Conservation (phyloP, 2,113 vertebrate genomes). For the Cyprinodon variegatus region DNA sequence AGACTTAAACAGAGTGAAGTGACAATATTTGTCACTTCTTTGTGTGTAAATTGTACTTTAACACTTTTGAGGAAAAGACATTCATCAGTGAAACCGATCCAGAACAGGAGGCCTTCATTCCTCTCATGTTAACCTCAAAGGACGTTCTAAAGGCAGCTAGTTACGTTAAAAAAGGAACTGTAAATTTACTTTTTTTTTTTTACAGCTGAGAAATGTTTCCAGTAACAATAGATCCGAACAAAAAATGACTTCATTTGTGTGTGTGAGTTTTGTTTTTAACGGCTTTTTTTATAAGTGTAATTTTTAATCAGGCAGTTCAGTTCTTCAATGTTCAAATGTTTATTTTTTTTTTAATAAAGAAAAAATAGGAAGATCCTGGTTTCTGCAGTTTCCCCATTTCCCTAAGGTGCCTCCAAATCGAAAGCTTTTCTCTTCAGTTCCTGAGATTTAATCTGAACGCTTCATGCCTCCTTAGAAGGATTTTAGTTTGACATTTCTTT, state of each 20-base stretch:
- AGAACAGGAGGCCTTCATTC: neutral
- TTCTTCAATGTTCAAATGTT: conserved; percentile 17
- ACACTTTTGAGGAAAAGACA: conserved; percentile 1
- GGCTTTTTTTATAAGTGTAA: conserved; percentile 35
- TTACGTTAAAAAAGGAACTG: neutral
- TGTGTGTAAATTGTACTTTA: conserved; percentile 7
- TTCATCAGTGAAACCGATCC: neutral
- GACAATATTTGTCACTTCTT: neutral
- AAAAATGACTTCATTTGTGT: conserved; percentile 6
- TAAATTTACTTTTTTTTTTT: no score
- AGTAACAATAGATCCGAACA: neutral
- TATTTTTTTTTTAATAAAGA: conserved; percentile 66
- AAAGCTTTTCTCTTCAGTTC: neutral
- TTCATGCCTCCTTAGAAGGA: neutral
- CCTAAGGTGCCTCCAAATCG: no score
- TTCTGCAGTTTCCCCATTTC: neutral
- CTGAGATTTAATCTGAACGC: neutral
- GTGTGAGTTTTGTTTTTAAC: conserved; percentile 27
- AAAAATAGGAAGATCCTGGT: neutral
- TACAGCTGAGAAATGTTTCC: neutral
- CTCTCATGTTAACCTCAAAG: neutral
- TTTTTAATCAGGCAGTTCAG: conserved; percentile 7
- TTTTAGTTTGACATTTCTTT: neutral
- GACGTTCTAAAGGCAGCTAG: conserved; percentile 49
- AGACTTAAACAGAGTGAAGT: neutral